Conservation (phyloP, 1,140 invertebrate genomes). For the Trachymyrmex cornetzi region DNA sequence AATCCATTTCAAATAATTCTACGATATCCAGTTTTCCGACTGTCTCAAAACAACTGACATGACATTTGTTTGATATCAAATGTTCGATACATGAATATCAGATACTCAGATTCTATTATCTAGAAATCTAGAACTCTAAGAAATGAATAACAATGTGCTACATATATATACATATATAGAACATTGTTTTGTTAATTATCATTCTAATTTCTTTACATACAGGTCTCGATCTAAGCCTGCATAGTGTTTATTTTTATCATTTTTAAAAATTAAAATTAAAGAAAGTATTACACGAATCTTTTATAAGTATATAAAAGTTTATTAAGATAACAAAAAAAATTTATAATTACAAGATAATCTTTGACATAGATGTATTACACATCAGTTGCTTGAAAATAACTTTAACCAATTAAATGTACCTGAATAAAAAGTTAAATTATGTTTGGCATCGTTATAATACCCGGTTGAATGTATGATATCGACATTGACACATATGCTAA, state of each 20-base stretch:
- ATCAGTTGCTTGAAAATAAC: not conserved
- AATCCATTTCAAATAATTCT: no score
- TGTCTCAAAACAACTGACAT: not conserved
- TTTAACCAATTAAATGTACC: not conserved
- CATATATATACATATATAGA: not conserved
- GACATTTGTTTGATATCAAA: not conserved
- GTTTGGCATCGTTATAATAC: conserved; percentile 78
- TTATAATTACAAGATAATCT: conserved; percentile 17
- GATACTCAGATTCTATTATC: not conserved
- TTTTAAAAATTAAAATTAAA: not conserved
- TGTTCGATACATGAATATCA: not conserved
- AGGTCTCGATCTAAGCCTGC: not conserved
- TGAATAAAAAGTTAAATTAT: conserved; percentile 64
- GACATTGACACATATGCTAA: conserved; percentile 79
- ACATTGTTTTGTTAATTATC: not conserved
- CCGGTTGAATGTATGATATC: conserved; percentile 80
- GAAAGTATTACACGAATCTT: not conserved
- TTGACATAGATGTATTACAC: not conserved
- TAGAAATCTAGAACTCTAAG: not conserved
- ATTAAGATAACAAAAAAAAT: conserved; percentile 33
- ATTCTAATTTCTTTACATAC: not conserved
- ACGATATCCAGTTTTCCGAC: not conserved
- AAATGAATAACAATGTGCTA: not conserved
- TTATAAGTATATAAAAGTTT: conserved; percentile 43
- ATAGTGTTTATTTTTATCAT: not conserved